These are phyloP conservation scores for Heterotilapia buettikoferi DNA, from an alignment of 2,113 vertebrate genomes.

Conservation along the genomic window DNA sequence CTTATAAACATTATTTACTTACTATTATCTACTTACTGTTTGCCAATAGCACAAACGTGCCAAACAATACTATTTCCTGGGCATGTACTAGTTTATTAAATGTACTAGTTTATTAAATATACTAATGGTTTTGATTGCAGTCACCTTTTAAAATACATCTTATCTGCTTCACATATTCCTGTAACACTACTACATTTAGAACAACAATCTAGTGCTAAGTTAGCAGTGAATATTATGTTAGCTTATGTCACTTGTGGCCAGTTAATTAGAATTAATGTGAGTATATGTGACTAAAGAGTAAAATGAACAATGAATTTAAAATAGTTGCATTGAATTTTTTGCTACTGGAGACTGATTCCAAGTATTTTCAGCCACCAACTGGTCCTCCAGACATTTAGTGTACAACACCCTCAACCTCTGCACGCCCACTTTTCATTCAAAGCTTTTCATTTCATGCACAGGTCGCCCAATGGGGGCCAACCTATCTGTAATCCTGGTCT, in stretches of 20 bases:
- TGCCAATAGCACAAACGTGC: background rate
- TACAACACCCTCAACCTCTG: background rate
- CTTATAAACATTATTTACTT: background rate
- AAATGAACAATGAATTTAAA: background rate
- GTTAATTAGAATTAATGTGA: background rate
- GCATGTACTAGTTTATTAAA: background rate
- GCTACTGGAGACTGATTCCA: background rate
- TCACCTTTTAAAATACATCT: background rate
- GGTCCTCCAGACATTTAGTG: background rate
- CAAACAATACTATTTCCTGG: background rate
- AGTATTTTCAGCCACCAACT: background rate
- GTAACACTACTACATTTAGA: background rate
- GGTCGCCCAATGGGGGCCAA: background rate
- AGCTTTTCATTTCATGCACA: too few species aligned
- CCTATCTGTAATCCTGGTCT: background rate
- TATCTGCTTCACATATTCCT: background rate
- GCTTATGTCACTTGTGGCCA: background rate
- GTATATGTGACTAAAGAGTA: background rate
- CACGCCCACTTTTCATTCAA: background rate
- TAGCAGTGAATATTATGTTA: background rate
- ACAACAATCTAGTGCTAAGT: background rate
- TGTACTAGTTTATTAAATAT: background rate
- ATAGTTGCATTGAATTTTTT: background rate
- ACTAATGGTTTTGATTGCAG: background rate
- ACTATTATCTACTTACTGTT: background rate